These are phyloP conservation scores for Caradrina kadenii DNA, from an alignment of 2,888 invertebrate species.

Conservation along the genomic window DNA sequence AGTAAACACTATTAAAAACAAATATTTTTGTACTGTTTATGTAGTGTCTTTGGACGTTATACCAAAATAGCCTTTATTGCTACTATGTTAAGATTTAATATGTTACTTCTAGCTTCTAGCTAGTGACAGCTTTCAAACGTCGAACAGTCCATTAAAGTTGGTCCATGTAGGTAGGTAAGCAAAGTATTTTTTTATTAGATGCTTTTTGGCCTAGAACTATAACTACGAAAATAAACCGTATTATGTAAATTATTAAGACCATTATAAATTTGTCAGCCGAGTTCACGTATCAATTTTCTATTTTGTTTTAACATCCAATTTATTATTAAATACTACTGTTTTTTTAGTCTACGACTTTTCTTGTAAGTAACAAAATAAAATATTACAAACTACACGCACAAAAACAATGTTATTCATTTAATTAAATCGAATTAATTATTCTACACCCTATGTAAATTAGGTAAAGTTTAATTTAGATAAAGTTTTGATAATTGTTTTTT, in stretches of 20 bases:
- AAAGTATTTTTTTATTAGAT: too few relatives aligned
- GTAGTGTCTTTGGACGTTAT: not conserved
- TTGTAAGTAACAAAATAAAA: too few relatives aligned
- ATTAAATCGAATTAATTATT: not conserved
- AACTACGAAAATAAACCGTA: too few relatives aligned
- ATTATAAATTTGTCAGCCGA: too few relatives aligned
- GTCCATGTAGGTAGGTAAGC: not conserved
- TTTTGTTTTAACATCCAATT: too few relatives aligned
- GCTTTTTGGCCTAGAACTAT: too few relatives aligned
- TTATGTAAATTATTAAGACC: too few relatives aligned
- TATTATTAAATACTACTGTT: too few relatives aligned
- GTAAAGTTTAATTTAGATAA: not conserved
- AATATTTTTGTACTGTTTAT: not conserved
- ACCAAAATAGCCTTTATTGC: constrained; percentile 22
- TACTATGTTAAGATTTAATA: not conserved
- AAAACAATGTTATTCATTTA: not conserved
- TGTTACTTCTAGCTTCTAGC: not conserved
- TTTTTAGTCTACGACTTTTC: too few relatives aligned
- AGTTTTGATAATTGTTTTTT: not conserved
- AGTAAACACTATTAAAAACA: not conserved
- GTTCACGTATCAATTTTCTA: too few relatives aligned
- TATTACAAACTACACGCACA: constrained; percentile 5
- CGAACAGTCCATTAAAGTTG: not conserved
- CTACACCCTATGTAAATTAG: not conserved
- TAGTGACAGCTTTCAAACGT: not conserved